phyloP scores from a whole-genome alignment of 2,888 invertebrate genomes.

The Hedya salicella region DNA sequence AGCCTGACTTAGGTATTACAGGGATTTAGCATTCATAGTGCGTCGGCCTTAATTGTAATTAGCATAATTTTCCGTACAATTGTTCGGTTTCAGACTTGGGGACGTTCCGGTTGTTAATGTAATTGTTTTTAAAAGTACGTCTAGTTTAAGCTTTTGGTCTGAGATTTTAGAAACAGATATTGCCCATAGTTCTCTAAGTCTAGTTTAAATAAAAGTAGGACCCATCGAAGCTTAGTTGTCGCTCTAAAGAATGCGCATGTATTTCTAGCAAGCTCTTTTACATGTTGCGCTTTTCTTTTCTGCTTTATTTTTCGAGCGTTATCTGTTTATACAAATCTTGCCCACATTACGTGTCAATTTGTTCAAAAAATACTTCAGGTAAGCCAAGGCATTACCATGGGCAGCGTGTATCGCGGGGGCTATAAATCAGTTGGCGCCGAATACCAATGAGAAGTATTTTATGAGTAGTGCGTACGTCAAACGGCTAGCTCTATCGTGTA shows the following conservation, averaged over 20 bases:
- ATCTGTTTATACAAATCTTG: not conserved
- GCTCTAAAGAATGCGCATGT: too few species aligned
- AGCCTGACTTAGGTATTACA: not conserved
- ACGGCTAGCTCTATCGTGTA: slow-evolving; percentile 45
- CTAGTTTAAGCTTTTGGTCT: slow-evolving; percentile 10
- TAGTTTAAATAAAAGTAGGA: too few species aligned
- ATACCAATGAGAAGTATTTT: slow-evolving; percentile 61
- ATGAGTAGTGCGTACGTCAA: slow-evolving; percentile 66
- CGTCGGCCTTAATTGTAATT: slow-evolving; percentile 54
- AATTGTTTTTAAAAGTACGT: slow-evolving; percentile 38
- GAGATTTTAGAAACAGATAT: not conserved
- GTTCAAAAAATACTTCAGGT: slow-evolving; percentile 46
- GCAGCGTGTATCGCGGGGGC: slow-evolving; percentile 54
- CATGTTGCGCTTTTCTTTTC: too few species aligned
- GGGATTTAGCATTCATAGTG: not conserved
- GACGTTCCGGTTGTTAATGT: slow-evolving; percentile 59
- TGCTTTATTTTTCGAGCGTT: not conserved
- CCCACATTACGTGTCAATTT: slow-evolving; percentile 26
- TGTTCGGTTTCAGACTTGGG: slow-evolving; percentile 58
- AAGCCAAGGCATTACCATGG: slow-evolving; percentile 72
- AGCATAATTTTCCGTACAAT: slow-evolving; percentile 73
- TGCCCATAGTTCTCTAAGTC: too few species aligned
- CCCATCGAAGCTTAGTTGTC: too few species aligned
- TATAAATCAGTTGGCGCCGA: slow-evolving; percentile 74
- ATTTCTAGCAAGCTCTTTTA: too few species aligned